Evolutionary conservation across 1,140 invertebrate species (phyloP).

Genomic region (Temnothorax nylanderi): DNA sequence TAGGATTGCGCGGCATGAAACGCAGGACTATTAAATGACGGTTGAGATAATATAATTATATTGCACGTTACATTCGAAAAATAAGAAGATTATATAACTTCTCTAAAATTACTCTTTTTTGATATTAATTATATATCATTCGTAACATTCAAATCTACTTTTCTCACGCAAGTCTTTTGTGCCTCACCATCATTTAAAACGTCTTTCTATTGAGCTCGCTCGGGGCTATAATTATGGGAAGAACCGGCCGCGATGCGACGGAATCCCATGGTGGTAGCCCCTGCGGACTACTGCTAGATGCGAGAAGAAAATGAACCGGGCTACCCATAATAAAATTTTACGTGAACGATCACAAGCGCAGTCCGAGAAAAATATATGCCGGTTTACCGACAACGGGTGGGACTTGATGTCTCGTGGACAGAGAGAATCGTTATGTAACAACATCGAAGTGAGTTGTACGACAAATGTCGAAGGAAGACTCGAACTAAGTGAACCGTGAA

Average conservation of each 20-base stretch:
- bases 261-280: not conserved
- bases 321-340: not conserved
- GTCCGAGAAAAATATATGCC: conserved; percentile 54
- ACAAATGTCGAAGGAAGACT: conserved; percentile 83
- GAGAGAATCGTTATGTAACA: conserved; percentile 83
- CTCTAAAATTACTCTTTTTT: not conserved
- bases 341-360: conserved; percentile 7
- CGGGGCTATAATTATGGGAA: conserved; percentile 34
- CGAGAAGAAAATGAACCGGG: conserved; percentile 52
- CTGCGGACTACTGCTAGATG: conserved; percentile 35
- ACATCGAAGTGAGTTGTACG: conserved; percentile 84
- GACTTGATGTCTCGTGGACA: conserved; percentile 72
- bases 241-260: not conserved
- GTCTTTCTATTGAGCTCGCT: conserved; percentile 6
- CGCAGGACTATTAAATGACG: not conserved
- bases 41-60: not conserved
- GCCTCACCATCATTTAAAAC: conserved; percentile 17
- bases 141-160: not conserved
- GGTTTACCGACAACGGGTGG: conserved; percentile 69
- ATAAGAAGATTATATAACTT: not conserved
- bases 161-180: not conserved
- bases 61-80: not conserved
- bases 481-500: conserved; percentile 84
- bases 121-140: conserved; percentile 25
- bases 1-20: not conserved